These are phyloP conservation scores for Menidia beryllina DNA, from an alignment of 2,113 vertebrate genomes.

Conservation along the genomic window DNA sequence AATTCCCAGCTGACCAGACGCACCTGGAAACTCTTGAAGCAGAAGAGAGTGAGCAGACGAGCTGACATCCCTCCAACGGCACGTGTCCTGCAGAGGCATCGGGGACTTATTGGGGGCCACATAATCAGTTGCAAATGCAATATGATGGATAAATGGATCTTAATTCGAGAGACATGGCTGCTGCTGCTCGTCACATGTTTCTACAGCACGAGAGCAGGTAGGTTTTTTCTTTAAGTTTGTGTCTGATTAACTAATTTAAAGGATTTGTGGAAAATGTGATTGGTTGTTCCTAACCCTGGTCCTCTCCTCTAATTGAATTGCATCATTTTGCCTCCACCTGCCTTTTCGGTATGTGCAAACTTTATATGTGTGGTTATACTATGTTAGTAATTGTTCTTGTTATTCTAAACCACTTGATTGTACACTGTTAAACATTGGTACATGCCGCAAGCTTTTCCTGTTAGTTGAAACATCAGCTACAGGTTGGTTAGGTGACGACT, in stretches of 20 bases:
- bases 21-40: not conserved
- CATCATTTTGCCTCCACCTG: slow-evolving; percentile 36
- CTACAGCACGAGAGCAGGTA: slow-evolving; percentile 65
- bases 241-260: not conserved
- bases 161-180: slow-evolving; percentile 40
- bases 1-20: slow-evolving; percentile 24
- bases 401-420: not conserved
- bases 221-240: slow-evolving; percentile 1
- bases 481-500: too few relatives aligned
- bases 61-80: slow-evolving; percentile 7
- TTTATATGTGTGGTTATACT: slow-evolving; percentile 1
- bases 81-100: slow-evolving; percentile 44
- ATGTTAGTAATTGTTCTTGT: not conserved
- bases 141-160: slow-evolving; percentile 58
- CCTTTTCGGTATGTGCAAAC: not conserved
- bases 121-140: slow-evolving; percentile 17
- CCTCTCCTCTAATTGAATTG: not conserved
- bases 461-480: not conserved
- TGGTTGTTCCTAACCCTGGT: not conserved
- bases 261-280: not conserved
- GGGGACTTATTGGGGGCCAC: slow-evolving; percentile 2
- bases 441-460: too few relatives aligned
- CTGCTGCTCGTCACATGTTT: slow-evolving; percentile 39
- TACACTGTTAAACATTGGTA: too few relatives aligned
- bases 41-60: too few relatives aligned